phyloP scores from a whole-genome alignment of 2,113 vertebrate genomes.

The Entosphenus tridentatus region DNA sequence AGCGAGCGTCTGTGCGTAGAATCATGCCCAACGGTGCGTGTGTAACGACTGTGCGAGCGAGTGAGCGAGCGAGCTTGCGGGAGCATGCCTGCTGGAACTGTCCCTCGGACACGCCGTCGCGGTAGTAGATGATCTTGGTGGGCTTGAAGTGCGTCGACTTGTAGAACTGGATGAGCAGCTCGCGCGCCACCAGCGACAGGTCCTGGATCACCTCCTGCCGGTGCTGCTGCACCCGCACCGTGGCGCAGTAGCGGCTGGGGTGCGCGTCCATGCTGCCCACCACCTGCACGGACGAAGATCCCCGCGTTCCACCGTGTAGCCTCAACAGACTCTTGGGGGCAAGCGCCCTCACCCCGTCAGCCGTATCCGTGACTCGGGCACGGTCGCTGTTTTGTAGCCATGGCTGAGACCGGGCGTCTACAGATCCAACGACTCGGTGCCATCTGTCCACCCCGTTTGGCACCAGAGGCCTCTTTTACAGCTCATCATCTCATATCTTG shows the following conservation, averaged over 20 bases:
- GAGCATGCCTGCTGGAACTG: constrained; percentile 81
- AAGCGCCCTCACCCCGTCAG: too few relatives aligned
- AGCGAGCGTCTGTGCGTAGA: too few relatives aligned
- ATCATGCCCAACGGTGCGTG: neutral
- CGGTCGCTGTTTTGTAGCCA: too few relatives aligned
- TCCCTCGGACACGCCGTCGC: constrained; percentile 83
- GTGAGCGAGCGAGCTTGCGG: neutral
- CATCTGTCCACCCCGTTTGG: too few relatives aligned
- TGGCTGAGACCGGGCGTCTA: too few relatives aligned
- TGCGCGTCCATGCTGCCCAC: constrained; percentile 97
- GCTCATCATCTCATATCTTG: too few relatives aligned
- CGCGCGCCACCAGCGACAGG: constrained; percentile 84
- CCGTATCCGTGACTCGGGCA: too few relatives aligned
- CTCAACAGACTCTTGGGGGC: too few relatives aligned
- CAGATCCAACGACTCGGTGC: too few relatives aligned
- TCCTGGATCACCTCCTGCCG: constrained; percentile 96
- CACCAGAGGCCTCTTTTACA: too few relatives aligned
- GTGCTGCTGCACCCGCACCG: constrained; percentile 75
- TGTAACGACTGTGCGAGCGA: neutral
- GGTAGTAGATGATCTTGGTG: constrained; percentile 92
- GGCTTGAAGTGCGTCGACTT: constrained; percentile 97
- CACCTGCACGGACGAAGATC: constrained; percentile 18
- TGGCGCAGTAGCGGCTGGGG: constrained; percentile 88
- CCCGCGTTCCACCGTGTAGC: too few relatives aligned
- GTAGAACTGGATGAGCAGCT: constrained; percentile 92